Conservation (phyloP, 2,113 vertebrate species). For the Struthio camelus region DNA sequence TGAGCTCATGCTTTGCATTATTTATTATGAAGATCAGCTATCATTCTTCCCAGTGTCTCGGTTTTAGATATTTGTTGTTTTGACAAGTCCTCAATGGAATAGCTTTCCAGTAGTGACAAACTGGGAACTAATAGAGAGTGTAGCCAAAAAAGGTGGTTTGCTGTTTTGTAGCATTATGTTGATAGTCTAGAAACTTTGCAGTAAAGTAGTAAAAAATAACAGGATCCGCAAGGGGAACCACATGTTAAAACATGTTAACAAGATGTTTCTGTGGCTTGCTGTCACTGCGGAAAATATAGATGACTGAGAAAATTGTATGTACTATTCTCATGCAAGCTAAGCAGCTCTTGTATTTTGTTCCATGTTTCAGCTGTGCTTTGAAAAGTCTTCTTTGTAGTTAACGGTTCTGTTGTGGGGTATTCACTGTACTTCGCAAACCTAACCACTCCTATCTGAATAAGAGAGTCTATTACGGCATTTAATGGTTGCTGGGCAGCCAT, state of each 20-base stretch:
- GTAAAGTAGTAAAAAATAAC: neutral
- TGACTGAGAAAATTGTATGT: neutral
- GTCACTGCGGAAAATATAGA: accelerated
- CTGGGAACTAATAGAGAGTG: neutral
- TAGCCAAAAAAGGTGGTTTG: neutral
- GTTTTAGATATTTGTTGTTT: neutral
- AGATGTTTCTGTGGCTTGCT: neutral
- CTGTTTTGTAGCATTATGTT: neutral
- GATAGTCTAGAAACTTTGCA: neutral
- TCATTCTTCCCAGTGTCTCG: neutral
- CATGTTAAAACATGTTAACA: neutral
- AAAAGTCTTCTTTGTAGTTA: neutral
- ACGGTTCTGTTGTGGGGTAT: neutral
- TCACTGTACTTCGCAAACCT: neutral
- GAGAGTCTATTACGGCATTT: neutral
- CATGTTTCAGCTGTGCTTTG: neutral
- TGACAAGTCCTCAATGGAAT: neutral
- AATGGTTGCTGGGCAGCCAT: neutral
- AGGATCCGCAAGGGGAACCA: neutral
- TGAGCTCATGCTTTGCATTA: neutral
- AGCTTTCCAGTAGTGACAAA: neutral
- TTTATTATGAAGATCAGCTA: neutral
- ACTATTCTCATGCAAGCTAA: neutral
- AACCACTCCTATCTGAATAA: neutral
- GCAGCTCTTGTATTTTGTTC: neutral